Evolutionary conservation across 2,113 vertebrate genomes (phyloP), one percentile per base, ranked within the genome.

Genomic region (Fulmarus glacialis): DNA sequence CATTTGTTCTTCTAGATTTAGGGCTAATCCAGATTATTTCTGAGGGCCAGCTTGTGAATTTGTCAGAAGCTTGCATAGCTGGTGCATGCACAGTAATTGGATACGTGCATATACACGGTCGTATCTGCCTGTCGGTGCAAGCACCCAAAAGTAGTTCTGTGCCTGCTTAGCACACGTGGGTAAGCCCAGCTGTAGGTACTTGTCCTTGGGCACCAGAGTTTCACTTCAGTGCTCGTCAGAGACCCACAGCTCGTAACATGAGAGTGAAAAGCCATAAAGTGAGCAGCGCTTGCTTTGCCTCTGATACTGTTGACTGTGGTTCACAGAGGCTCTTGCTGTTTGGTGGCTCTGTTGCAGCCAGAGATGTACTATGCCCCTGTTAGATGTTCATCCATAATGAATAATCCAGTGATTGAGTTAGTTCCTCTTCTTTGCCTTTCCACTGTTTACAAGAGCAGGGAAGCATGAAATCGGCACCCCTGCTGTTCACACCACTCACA

Each of bases 381-480:
- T 79, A 74, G 95, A 84, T 90, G 89, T 86, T 90, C 96, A 94
- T 95, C 96, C 94, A 83, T 97, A 95, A 95, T 92, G 92, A 90
- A 95, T 93, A 94, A 94, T 93, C 94, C 90, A 68, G 50, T 92
- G 93, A 94, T 96, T 78, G 82, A 92, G 94, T 93, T 89, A 91
- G 93, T 96, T 95, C 92, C 71, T 96, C 84, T 55, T 81, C 86
- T 96, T 92, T 95, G 90, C 89, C 91, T 80, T 96, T 96, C 77
- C 88, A 60, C 87, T 96, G 94, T 97, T 97, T 97, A 96, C 95
- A 95, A 82, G 94, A 94, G 92, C 45, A 24, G 85, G 92, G 95
- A 87, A 94, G 94, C 95, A 92, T 94, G 90, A 96, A 94, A 93
- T 93, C 68, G 0, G 91, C 89, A 72, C 89, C 91, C 95, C 94